A percentile compares a stretch with the other conserved stretches of the same genome.
These are phyloP conservation scores for Apis cerana DNA, from an alignment of 1,140 invertebrate genomes.

Conservation along the genomic window DNA sequence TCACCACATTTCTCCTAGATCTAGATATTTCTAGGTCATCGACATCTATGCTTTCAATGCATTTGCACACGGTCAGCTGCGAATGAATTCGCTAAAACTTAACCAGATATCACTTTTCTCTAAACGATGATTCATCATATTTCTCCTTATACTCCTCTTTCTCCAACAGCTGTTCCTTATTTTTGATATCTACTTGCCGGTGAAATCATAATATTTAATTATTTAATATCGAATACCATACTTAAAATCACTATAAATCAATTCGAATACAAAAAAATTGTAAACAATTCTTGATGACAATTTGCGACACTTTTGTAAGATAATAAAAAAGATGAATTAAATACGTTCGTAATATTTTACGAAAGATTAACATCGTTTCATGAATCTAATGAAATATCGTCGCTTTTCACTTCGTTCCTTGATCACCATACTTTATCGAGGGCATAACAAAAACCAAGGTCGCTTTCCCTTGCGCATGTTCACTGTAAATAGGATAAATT, in stretches of 20 bases:
- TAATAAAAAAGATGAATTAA: neutral
- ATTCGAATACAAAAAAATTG: neutral
- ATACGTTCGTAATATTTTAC: neutral
- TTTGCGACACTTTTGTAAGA: neutral
- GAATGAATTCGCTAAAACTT: neutral
- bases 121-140: neutral
- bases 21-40: conserved; percentile 37
- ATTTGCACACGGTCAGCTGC: neutral
- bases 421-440: neutral
- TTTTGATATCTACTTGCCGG: neutral
- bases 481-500: neutral
- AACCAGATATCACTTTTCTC: conserved; percentile 7
- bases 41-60: neutral
- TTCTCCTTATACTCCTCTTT: neutral
- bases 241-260: neutral
- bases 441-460: conserved; percentile 30
- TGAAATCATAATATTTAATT: neutral
- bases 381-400: neutral
- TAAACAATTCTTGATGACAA: neutral
- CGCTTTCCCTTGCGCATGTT: conserved; percentile 36
- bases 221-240: neutral
- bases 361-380: neutral
- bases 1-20: conserved; percentile 21
- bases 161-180: neutral
- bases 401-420: conserved; percentile 14